Percentiles rank a stretch among this genome's conserved stretches.
phyloP scores from a whole-genome alignment of 2,888 invertebrate genomes.

The Nemotelus pantherinus region DNA sequence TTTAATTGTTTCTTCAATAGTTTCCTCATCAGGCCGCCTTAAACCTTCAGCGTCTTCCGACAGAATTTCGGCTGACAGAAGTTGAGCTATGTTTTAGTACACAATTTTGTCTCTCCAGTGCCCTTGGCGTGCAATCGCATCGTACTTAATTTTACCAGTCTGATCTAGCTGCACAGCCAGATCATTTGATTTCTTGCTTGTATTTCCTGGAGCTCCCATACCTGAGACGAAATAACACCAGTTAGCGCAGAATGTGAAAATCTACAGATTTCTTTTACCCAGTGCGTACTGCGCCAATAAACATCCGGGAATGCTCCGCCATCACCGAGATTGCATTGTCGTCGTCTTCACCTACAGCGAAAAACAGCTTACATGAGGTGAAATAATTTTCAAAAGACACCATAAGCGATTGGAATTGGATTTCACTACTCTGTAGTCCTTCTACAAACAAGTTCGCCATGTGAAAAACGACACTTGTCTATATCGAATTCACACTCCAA shows the following conservation, averaged over 20 bases:
- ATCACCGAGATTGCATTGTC: constrained; percentile 73
- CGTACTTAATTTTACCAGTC: constrained; percentile 93
- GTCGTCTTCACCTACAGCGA: too few species aligned
- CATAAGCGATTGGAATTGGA: too few species aligned
- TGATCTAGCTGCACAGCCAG: constrained; percentile 94
- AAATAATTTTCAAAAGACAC: constrained; percentile 69
- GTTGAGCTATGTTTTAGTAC: constrained; percentile 91
- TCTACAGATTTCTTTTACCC: constrained; percentile 71
- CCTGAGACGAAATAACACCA: constrained; percentile 61
- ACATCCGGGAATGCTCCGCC: constrained; percentile 99
- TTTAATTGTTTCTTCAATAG: constrained; percentile 88
- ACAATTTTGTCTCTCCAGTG: constrained; percentile 97
- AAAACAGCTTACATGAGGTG: constrained; percentile 77
- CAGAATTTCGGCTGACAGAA: constrained; percentile 89
- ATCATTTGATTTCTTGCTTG: constrained; percentile 82
- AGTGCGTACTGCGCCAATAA: constrained; percentile 94
- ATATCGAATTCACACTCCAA: too few species aligned
- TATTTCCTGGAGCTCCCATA: constrained; percentile 85
- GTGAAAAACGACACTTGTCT: too few species aligned
- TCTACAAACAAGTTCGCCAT: constrained; percentile 62
- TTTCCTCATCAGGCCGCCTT: constrained; percentile 89
- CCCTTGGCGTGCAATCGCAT: constrained; percentile 92
- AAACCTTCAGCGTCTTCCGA: constrained; percentile 91
- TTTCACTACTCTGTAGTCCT: too few species aligned
- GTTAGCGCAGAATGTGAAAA: background rate